phyloP scores from a whole-genome alignment of 2,888 invertebrate genomes.

The Plemyria rubiginata region DNA sequence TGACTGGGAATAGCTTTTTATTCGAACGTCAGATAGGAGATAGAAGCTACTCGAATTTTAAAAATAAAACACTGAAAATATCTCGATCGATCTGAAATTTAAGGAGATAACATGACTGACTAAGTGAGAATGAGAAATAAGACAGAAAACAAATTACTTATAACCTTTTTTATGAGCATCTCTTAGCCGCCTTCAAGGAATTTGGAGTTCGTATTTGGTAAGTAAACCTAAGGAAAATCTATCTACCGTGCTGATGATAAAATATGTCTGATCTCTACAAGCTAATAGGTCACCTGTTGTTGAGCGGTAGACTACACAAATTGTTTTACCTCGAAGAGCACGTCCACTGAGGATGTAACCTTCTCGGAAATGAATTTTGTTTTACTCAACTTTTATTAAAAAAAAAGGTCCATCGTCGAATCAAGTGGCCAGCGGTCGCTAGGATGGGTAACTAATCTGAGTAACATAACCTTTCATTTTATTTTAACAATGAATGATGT shows the following conservation, averaged over 20 bases:
- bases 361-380: background rate
- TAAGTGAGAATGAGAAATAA: too few species aligned
- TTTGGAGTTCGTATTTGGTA: too few species aligned
- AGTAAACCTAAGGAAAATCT: too few species aligned
- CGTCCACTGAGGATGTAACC: background rate
- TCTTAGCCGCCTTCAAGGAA: too few species aligned
- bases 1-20: background rate
- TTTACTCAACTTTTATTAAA: slow-evolving; percentile 8
- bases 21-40: background rate
- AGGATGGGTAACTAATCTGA: background rate
- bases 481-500: slow-evolving; percentile 3
- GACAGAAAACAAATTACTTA: too few species aligned
- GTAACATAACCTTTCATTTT: background rate
- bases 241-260: too few species aligned
- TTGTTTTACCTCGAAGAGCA: too few species aligned
- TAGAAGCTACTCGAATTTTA: background rate
- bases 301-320: too few species aligned
- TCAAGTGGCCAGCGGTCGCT: slow-evolving; percentile 10
- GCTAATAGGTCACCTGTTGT: too few species aligned
- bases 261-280: too few species aligned
- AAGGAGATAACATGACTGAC: background rate
- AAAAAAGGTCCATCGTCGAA: slow-evolving; percentile 9
- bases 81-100: background rate
- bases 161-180: too few species aligned
- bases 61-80: background rate